These are phyloP conservation scores for Cheilosia vulpina DNA, from an alignment of 2,888 invertebrate species.

Conservation along the genomic window DNA sequence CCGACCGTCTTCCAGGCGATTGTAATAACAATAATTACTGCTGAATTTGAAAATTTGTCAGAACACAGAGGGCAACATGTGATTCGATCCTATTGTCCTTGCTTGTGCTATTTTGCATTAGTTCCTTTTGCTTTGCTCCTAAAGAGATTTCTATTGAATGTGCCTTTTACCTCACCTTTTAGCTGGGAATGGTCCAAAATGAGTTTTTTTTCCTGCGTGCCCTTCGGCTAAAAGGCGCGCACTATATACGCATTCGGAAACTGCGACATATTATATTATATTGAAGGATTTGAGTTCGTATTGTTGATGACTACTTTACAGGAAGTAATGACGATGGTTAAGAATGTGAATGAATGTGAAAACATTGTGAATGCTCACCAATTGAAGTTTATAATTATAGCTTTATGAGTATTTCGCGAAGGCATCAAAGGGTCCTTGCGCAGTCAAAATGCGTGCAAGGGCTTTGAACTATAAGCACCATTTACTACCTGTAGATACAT, in stretches of 20 bases:
- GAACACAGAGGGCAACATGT: conserved; percentile 20
- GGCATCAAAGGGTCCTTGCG: no score
- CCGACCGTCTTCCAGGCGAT: conserved; percentile 32
- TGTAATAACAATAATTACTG: conserved; percentile 65
- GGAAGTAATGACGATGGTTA: conserved; percentile 40
- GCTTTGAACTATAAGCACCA: no score
- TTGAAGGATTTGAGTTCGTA: conserved; percentile 20
- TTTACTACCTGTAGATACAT: no score
- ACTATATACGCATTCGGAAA: conserved; percentile 4
- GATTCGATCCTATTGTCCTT: conserved; percentile 9
- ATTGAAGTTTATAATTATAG: conserved; percentile 20
- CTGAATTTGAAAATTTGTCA: conserved; percentile 38
- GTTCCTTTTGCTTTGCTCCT: conserved; percentile 13
- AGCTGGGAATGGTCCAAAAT: conserved; percentile 22
- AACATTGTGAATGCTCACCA: conserved; percentile 1
- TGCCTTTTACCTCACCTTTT: conserved; percentile 22
- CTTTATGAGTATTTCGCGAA: no score
- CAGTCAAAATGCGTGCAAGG: no score
- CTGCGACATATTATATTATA: conserved; percentile 41
- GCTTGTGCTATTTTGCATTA: conserved; percentile 41
- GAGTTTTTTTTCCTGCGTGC: conserved; percentile 6
- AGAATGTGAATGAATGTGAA: no score
- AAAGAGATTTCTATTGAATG: conserved; percentile 18
- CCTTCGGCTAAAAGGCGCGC: conserved; percentile 36
- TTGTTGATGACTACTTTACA: conserved; percentile 20